Evolutionary conservation across 1,140 invertebrate genomes (phyloP), one percentile per base, ranked within the genome.

Genomic region (Episyrphus balteatus): DNA sequence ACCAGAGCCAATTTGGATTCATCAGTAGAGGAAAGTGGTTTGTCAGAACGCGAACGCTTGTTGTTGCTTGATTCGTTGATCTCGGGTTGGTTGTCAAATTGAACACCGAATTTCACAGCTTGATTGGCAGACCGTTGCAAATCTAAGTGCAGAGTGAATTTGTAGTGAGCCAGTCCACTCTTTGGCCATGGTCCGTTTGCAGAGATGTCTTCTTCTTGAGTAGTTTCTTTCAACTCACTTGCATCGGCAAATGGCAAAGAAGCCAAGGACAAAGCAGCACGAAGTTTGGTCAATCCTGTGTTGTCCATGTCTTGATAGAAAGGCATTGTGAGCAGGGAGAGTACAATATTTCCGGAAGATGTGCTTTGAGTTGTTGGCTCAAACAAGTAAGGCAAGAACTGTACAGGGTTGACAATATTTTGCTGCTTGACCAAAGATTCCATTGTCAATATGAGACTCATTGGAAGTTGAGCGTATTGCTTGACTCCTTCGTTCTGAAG

Each of bases 81-180:
- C 11, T 48, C 52, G 32, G 21, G 47, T 15, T 33, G 3, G 2
- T 21, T 17, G 7, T 41, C 19, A 6, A 41, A 19, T 14, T 11
- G 5, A 15, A 55, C 1, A 12, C 17, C 34, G 36, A 55, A 46
- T 41, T 34, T 50, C 3, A 58, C 56, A 21, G 54, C 48, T 38
- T 60, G 51, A 33, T 51, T 42, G 13, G 45, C 43, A 13, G 57
- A 60, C 36, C 51, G 49, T 17, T 54, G 36, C 18, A 53, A 49
- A 47, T 65, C 55, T 47, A 50, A 56, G 3, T 30, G 41, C 5
- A 65, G 10, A 39, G 37, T 52, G 43, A 55, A 42, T 14, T 51
- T 48, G 34, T 48, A 51, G n/a, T 58, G 55, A 11, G 13, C 19
- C 3, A 41, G 5, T 17, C 10, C 12, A 12, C n/a, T 18, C 11